phyloP scores from a whole-genome alignment of 2,797 vertebrate genomes.

The Myoxocephalus aenaeus region DNA sequence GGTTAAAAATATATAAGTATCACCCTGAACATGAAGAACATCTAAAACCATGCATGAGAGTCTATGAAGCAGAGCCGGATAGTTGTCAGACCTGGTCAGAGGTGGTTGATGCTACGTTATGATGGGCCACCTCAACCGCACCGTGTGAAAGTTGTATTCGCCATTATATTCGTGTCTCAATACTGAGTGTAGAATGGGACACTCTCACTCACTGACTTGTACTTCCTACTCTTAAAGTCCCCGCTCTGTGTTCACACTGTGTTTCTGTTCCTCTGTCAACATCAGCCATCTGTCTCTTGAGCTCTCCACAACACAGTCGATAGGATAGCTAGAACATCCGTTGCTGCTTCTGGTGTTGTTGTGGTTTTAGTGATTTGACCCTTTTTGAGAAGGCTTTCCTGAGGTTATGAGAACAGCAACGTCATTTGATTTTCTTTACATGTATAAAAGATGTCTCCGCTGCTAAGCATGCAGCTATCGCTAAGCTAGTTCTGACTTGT shows the following conservation, averaged over 20 bases:
- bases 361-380: not conserved
- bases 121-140: no score
- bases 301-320: not conserved
- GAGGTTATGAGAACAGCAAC: not conserved
- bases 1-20: no score
- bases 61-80: no score
- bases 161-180: not conserved
- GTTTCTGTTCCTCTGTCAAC: not conserved
- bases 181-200: no score
- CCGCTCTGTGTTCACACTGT: not conserved
- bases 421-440: not conserved
- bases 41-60: no score
- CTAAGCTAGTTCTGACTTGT: constrained; percentile 33
- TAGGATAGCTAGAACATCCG: no score
- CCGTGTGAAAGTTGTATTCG: no score
- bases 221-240: not conserved
- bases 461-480: not conserved
- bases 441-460: not conserved
- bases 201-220: not conserved
- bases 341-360: not conserved
- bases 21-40: no score
- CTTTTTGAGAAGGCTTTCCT: not conserved
- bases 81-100: no score
- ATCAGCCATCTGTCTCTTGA: not conserved
- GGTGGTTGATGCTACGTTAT: no score